Conservation (phyloP, 2,113 vertebrate genomes). For the Gadus chalcogrammus region DNA sequence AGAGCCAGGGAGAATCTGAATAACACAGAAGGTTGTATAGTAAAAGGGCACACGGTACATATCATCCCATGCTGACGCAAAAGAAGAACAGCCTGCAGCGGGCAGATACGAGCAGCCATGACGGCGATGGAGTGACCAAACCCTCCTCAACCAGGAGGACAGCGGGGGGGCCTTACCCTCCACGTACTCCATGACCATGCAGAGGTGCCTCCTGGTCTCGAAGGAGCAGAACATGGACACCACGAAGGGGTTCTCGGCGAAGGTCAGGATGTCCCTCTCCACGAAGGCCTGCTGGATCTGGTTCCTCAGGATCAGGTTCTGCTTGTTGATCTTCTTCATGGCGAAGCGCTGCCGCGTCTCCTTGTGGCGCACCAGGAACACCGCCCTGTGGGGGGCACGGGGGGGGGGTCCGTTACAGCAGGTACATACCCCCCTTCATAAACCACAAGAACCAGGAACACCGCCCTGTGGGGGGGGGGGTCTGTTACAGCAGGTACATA, state of each 20-base stretch:
- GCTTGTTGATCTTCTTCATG: constrained; percentile 99
- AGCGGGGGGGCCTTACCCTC: constrained; percentile 77
- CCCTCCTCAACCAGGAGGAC: neutral
- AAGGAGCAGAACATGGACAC: constrained; percentile 99
- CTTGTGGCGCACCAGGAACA: constrained; percentile 91
- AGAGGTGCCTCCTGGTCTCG: constrained; percentile 92
- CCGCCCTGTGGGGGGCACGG: constrained; percentile 71
- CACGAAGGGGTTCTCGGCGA: constrained; percentile 96
- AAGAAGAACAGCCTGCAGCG: too few species aligned
- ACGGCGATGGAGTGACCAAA: neutral
- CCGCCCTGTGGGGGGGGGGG: too few species aligned
- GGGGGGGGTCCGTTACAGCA: neutral
- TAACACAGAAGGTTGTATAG: neutral
- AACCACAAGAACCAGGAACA: too few species aligned
- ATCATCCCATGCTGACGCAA: neutral
- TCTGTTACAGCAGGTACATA: too few species aligned
- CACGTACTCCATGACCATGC: constrained; percentile 99
- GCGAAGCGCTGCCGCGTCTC: constrained; percentile 94
- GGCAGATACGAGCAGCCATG: too few species aligned
- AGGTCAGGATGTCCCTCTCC: constrained; percentile 94
- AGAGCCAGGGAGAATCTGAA: too few species aligned
- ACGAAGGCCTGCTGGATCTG: constrained; percentile 99
- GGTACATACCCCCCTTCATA: neutral
- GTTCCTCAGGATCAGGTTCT: constrained; percentile 95
- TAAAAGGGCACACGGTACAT: neutral